phyloP scores from a whole-genome alignment of 2,113 vertebrate genomes.

The Amblyornis subalaris region DNA sequence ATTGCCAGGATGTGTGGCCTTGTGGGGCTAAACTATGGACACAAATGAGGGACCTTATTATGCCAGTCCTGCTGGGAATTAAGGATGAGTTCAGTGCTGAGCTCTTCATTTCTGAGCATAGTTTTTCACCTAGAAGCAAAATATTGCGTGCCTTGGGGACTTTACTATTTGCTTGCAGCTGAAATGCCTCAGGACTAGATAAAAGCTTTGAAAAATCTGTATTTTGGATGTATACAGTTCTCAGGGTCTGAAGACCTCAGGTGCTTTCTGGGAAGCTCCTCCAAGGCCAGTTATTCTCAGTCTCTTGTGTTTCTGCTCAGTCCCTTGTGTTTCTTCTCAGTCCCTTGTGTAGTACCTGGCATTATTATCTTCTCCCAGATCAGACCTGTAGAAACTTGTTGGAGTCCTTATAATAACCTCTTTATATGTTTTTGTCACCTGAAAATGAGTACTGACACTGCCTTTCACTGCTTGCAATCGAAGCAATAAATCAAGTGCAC shows the following conservation, averaged over 20 bases:
- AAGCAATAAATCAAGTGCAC: slow-evolving; percentile 41
- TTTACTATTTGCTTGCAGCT: background rate
- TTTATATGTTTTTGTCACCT: slow-evolving; percentile 45
- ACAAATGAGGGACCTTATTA: background rate
- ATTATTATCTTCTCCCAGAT: background rate
- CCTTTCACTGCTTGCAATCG: slow-evolving; percentile 31
- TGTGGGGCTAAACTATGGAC: background rate
- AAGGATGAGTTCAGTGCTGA: background rate
- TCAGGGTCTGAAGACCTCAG: background rate
- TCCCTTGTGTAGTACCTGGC: background rate
- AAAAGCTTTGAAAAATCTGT: slow-evolving; percentile 3
- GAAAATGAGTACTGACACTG: slow-evolving; percentile 35
- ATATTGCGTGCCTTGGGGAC: background rate
- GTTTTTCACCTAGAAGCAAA: background rate
- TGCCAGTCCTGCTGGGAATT: background rate
- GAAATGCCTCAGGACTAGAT: background rate
- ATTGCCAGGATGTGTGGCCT: background rate
- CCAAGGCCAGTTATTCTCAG: background rate
- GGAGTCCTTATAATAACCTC: slow-evolving; percentile 40
- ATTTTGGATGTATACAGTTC: background rate
- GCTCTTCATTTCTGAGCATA: background rate
- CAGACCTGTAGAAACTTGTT: slow-evolving; percentile 16
- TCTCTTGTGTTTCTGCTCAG: background rate
- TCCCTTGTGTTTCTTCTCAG: background rate
- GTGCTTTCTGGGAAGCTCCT: background rate